Percentiles rank a stretch among this genome's conserved stretches.
Evolutionary conservation across 2,797 vertebrate genomes (phyloP).

Genomic region (Gobio occitaniae): DNA sequence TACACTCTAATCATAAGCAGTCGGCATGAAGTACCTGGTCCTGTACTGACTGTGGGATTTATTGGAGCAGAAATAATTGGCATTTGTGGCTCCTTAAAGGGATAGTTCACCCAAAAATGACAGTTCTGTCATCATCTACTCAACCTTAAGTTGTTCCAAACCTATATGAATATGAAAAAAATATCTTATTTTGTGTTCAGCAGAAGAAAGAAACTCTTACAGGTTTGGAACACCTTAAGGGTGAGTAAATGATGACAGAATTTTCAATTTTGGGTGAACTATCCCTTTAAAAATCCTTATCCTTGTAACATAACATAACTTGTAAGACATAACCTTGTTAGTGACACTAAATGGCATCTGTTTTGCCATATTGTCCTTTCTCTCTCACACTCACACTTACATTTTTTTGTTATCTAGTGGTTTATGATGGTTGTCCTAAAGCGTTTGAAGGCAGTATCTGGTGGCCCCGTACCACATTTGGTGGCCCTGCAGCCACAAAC

Average conservation of each 20-base stretch:
- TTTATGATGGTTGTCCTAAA: slow-evolving; percentile 88
- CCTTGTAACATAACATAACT: no score
- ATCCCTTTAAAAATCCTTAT: not conserved
- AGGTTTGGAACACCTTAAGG: no score
- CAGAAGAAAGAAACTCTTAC: no score
- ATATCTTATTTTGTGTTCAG: no score
- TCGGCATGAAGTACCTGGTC: not conserved
- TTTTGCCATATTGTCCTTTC: slow-evolving; percentile 6
- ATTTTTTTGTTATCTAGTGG: slow-evolving; percentile 72
- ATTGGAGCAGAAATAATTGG: slow-evolving; percentile 4
- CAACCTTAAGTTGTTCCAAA: not conserved
- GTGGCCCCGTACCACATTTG: slow-evolving; percentile 91
- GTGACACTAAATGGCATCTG: slow-evolving; percentile 30
- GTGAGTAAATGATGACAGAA: no score
- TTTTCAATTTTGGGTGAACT: no score
- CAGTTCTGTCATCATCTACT: not conserved
- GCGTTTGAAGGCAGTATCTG: slow-evolving; percentile 86
- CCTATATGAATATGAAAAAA: not conserved
- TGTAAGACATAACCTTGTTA: slow-evolving; percentile 14
- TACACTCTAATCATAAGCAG: not conserved
- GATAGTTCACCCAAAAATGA: not conserved
- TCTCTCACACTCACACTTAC: not conserved
- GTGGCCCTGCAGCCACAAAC: slow-evolving; percentile 84
- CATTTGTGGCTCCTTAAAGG: not conserved
- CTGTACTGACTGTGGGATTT: slow-evolving; percentile 27